Percentiles rank a stretch among this genome's conserved stretches.
Evolutionary conservation across 2,797 vertebrate species (phyloP).

Genomic region (Nannoperca obscura): DNA sequence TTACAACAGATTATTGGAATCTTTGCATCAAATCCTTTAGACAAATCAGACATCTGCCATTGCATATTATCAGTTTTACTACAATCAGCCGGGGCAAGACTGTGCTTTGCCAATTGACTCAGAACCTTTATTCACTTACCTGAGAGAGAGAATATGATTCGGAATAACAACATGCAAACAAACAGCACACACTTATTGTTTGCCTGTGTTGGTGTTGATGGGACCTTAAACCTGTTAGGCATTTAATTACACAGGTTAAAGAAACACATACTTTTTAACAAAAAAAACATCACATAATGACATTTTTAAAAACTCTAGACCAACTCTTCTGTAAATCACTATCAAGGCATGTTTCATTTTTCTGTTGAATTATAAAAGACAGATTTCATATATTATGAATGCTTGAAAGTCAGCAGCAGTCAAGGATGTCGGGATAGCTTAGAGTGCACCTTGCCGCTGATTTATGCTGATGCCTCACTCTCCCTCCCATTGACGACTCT

Average conservation of each 20-base stretch:
- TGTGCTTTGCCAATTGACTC: background rate
- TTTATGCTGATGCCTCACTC: slow-evolving; percentile 61
- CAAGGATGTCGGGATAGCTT: slow-evolving; percentile 59
- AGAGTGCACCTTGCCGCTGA: slow-evolving; percentile 53
- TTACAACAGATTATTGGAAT: slow-evolving; percentile 38
- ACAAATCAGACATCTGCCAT: background rate
- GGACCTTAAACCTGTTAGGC: slow-evolving; percentile 15
- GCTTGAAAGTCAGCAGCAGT: slow-evolving; percentile 69
- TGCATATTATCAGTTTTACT: background rate
- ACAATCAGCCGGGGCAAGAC: background rate
- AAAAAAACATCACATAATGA: slow-evolving; percentile 41
- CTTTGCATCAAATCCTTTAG: background rate
- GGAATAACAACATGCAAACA: slow-evolving; percentile 27
- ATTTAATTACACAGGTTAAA: slow-evolving; percentile 17
- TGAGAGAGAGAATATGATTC: background rate
- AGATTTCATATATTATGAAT: slow-evolving; percentile 82
- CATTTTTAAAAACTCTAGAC: slow-evolving; percentile 22
- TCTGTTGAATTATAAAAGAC: slow-evolving; percentile 80
- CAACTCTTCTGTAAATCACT: slow-evolving; percentile 60
- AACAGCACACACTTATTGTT: background rate
- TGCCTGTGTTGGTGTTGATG: background rate
- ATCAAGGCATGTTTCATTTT: slow-evolving; percentile 69
- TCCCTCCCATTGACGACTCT: slow-evolving; percentile 40
- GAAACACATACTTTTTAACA: slow-evolving; percentile 18
- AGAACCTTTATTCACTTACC: background rate